phyloP scores from a whole-genome alignment of 2,888 invertebrate species.

The Drosophila leonis region DNA sequence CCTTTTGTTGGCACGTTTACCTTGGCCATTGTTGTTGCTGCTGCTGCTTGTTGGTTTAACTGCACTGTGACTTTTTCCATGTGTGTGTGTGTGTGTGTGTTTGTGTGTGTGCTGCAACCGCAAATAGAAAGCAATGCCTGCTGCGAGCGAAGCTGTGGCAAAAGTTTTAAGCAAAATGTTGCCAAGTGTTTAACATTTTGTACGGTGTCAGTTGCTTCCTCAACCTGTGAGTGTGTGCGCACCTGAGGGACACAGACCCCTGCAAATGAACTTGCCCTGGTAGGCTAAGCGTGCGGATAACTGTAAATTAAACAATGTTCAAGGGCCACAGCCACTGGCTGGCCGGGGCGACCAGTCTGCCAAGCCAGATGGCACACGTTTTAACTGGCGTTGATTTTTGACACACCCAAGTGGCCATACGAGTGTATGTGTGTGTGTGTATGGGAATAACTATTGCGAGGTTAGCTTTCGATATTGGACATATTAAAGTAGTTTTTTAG shows the following conservation, averaged over 20 bases:
- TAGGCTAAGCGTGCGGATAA: slow-evolving; percentile 78
- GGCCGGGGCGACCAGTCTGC: slow-evolving; percentile 9
- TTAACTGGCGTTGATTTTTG: slow-evolving; percentile 69
- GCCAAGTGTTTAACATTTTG: slow-evolving; percentile 84
- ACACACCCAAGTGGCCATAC: slow-evolving; percentile 50
- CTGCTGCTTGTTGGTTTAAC: slow-evolving; percentile 61
- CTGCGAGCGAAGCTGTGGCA: slow-evolving; percentile 36
- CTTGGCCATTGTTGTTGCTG: slow-evolving; percentile 51
- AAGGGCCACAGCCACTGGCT: slow-evolving; percentile 39
- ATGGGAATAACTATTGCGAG: slow-evolving; percentile 25
- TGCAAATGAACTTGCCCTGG: slow-evolving; percentile 71
- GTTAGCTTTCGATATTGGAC: slow-evolving; percentile 11
- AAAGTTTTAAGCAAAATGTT: slow-evolving; percentile 79
- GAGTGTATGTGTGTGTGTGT: slow-evolving; percentile 1
- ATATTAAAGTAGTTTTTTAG: background rate
- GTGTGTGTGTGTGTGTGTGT: slow-evolving; percentile 8
- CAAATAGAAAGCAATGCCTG: slow-evolving; percentile 73
- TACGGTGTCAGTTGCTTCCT: slow-evolving; percentile 83
- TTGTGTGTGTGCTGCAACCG: slow-evolving; percentile 56
- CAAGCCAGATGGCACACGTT: slow-evolving; percentile 47
- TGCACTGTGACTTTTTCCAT: slow-evolving; percentile 78
- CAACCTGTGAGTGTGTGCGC: slow-evolving; percentile 38
- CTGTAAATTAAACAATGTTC: slow-evolving; percentile 84
- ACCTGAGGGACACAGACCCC: slow-evolving; percentile 52
- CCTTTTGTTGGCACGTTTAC: slow-evolving; percentile 78